Evolutionary conservation across 2,113 vertebrate species (phyloP).

Genomic region (Elanus axillaris): DNA sequence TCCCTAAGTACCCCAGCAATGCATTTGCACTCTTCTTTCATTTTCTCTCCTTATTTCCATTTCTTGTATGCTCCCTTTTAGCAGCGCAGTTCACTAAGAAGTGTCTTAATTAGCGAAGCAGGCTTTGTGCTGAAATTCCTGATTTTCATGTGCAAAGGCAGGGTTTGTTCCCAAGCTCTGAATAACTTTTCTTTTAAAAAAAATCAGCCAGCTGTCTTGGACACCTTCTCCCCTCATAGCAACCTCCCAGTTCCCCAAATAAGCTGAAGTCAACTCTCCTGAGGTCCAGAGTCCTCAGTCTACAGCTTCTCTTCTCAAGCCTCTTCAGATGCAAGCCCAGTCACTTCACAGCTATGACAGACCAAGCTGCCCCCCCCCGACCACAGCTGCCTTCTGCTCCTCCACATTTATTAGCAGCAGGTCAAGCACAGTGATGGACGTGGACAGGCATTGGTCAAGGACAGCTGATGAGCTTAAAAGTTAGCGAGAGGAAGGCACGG

Average conservation of each 20-base stretch:
- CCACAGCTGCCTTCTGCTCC: rapidly evolving
- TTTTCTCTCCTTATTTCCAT: constrained; percentile 50
- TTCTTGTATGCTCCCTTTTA: constrained; percentile 45
- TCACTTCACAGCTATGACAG: neutral
- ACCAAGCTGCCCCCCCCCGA: neutral
- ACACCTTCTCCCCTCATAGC: neutral
- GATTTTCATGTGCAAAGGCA: constrained; percentile 26
- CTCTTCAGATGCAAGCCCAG: neutral
- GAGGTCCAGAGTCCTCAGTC: neutral
- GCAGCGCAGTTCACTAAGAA: neutral
- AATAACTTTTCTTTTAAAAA: constrained; percentile 2
- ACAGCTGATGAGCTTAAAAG: neutral
- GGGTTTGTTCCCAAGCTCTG: constrained; percentile 44
- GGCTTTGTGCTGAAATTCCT: constrained; percentile 49
- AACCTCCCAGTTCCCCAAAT: neutral
- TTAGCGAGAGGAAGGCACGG: neutral
- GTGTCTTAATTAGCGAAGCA: constrained; percentile 45
- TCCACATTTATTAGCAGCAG: neutral
- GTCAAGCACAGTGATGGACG: neutral
- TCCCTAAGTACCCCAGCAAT: neutral
- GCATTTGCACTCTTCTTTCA: constrained; percentile 1
- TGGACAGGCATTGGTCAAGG: neutral
- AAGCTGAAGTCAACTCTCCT: neutral
- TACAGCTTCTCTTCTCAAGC: neutral
- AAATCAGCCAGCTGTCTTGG: neutral